These are phyloP conservation scores for Popillia japonica DNA, from an alignment of 1,140 invertebrate genomes.

Conservation along the genomic window DNA sequence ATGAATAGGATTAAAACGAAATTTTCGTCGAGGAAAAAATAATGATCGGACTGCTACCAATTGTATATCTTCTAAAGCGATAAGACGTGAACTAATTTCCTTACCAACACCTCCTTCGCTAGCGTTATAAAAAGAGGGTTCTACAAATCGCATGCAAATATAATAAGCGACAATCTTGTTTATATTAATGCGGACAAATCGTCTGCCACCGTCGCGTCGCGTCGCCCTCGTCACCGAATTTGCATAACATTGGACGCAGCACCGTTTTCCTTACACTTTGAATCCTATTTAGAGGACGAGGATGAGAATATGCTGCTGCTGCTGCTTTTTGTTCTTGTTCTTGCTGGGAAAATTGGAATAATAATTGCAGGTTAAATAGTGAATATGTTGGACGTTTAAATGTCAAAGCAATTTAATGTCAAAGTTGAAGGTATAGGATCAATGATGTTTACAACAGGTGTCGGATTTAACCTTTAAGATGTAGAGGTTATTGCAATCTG, in stretches of 20 bases:
- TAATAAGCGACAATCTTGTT: constrained; percentile 34
- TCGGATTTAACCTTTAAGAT: no score
- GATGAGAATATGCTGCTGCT: not conserved
- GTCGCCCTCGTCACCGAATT: not conserved
- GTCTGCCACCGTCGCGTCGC: not conserved
- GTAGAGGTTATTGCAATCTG: no score
- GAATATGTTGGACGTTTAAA: no score
- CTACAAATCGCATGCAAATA: constrained; percentile 26
- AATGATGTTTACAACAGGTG: no score
- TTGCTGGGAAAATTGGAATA: no score
- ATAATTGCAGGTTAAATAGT: no score
- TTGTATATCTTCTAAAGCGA: no score
- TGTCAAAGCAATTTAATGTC: no score
- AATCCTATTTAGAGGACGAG: constrained; percentile 10
- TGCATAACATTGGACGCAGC: not conserved
- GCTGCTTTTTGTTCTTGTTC: no score
- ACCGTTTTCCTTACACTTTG: not conserved
- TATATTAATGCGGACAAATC: constrained; percentile 30
- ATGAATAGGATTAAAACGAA: not conserved
- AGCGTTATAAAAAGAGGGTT: not conserved
- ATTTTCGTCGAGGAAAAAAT: not conserved
- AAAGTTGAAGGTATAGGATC: no score
- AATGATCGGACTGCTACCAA: not conserved
- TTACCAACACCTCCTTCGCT: no score
- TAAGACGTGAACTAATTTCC: not conserved